Evolutionary conservation across 1,140 invertebrate species (phyloP), one percentile per base, ranked within the genome.

Genomic region (Danaus melanippus): DNA sequence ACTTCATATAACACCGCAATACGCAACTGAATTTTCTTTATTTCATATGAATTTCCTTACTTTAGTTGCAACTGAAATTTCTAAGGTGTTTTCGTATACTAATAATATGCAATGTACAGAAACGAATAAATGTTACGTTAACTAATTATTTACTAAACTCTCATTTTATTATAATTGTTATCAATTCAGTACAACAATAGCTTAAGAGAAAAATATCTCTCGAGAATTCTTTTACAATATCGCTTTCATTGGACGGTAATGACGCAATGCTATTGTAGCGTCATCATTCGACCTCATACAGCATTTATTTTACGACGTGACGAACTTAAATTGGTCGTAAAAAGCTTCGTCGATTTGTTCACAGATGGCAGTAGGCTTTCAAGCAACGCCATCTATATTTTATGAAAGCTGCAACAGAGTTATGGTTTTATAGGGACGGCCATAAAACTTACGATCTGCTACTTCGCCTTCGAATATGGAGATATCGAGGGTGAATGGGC

Each of bases 371-470:
- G 59, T 69, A 61, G 42, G 40, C 40, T 58, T 56, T 66, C 64
- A 67, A 67, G 56, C 56, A 66, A 69, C 78, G 78, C 74, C 80
- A 77, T 80, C 79, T 84, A 80, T 69, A 77, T 61, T 71, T 74
- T 43, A 68, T 53, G 66, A 46, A 57, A 51, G 42, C 44, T 50
- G 48, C 50, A 44, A 52, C 51, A 15, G 72, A 71, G 69, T 74
- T 77, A 80, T 84, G 76, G 73, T 84, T 84, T 86, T 86, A 86
- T 86, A 82, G 74, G 74, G 72, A 68, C 60, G 49, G 46, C 63
- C 68, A 86, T 86, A 88, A 88, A 85, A 86, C 78, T 87, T 86
- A 78, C 76, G 77, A 84, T 72, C 76, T 77, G 76, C 73, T 67
- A 69, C 67, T 71, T 71, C 66, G 67, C 58, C 70, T 60, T 79